Base-by-base conservation (phyloP, 1,140 invertebrate genomes). In the Eriosoma lanigerum region DNA sequence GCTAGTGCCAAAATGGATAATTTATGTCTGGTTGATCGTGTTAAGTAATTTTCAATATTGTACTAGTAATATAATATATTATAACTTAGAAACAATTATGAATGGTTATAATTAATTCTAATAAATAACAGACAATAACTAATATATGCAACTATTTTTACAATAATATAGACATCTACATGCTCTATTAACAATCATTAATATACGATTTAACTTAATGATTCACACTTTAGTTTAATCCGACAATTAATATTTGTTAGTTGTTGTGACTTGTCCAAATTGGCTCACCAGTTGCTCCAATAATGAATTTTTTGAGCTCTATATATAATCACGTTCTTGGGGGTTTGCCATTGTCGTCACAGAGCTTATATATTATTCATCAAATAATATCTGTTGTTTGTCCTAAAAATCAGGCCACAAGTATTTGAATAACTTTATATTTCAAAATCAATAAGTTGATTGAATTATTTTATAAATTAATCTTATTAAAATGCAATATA, bases 241-340 rank as follows among this genome's bases (percentile, higher is more conserved):
- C 5, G 46, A 70, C 68, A 56, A 46, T 17, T 62, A 32, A 17
- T 13, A 62, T 44, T 44, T 52, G 9, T 78, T 46, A 60, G 54
- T 17, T 29, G 38, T 60, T 62, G 52, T 38, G 60, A 24, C 38
- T 58, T 44, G 21, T 60, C 54, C 54, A 58, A 78, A 29, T 78
- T 78, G 38, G 75, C 75, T 3, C 56, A 52, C 50, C 44, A 60
- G 38, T 48, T 58, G 38, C 56, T 15, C 54, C 38, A 78, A 78
- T 78, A 78, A 78, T 60, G 56, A 15, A 62, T 26, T 48, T 60
- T 78, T 52, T 1, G 15, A 26, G 56, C 48, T 29, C 75, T 78
- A 78, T 78, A 78, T 60, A 60, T 78, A 78, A 78, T 60, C 56
- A 48, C 8, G 21, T 13, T 78, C 9, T 78, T 78, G 75, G 75